Evolutionary conservation across 2,113 vertebrate genomes (phyloP), one percentile per base, ranked within the genome.

Genomic region (Ammodytes dubius): DNA sequence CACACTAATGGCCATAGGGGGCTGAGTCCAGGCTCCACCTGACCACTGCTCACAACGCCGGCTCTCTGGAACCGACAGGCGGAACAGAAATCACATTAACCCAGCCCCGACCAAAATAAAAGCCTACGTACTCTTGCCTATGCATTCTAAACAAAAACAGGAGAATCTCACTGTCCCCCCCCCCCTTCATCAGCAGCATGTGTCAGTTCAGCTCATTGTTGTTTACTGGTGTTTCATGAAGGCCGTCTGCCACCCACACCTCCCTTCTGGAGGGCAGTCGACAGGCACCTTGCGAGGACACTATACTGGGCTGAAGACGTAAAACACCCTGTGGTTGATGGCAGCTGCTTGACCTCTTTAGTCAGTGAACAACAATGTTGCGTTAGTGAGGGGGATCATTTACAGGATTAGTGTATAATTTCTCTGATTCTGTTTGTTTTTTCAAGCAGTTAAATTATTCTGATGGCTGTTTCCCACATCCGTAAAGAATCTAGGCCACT

Each of bases 51-150:
- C 93, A 93, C 92, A 89, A 88, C 93, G 91, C 93, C 57, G 66
- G 88, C 78, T 91, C 91, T 95, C 93, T 88, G 87, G 90, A 95
- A 92, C 89, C 91, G 93, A 95, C 94, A 95, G 90, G 94, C 94
- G 94, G 93, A 95, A 95, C 91, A 71, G 88, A 95, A 95, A 95
- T 95, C 92, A 87, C 93, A 95, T 95, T 94, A 95, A 95, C 94
- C 92, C 88, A 88, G 73, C 83, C 86, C 88, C 74, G 91, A 92
- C 89, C 88, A 90, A 91, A 93, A 92, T 90, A 79, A 86, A 89
- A 89, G 81, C 83, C 83, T 63, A 76, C 70, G 76, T 91, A 81
- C 87, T 83, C 79, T 78, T 63, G 77, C 83, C 77, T 85, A 84
- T 84, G 82, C 79, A 84, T 86, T 87, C 83, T 83, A 91, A 91